phyloP scores from a whole-genome alignment of 2,888 invertebrate species.

The Stenolophus ochropezus region DNA sequence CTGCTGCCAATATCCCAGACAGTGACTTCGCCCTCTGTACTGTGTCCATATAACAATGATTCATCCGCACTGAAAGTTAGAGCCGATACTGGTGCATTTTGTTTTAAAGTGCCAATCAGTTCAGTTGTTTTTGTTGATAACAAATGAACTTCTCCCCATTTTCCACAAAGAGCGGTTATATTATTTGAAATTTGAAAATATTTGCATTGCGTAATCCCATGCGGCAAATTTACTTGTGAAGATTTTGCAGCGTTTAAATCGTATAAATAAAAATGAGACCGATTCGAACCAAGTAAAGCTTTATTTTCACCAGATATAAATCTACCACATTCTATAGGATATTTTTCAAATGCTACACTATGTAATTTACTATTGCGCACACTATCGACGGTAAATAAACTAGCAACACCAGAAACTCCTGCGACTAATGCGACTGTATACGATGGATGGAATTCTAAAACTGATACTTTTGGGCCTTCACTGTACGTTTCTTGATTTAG shows the following conservation, averaged over 20 bases:
- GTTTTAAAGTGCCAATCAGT: slow-evolving; percentile 83
- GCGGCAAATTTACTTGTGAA: slow-evolving; percentile 78
- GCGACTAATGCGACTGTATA: slow-evolving; percentile 89
- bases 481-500: slow-evolving; percentile 81
- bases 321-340: slow-evolving; percentile 83
- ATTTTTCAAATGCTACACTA: slow-evolving; percentile 83
- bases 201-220: slow-evolving; percentile 76
- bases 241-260: slow-evolving; percentile 87
- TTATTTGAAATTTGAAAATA: slow-evolving; percentile 87
- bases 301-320: slow-evolving; percentile 86
- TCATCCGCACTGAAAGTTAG: slow-evolving; percentile 84
- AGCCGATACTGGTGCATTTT: slow-evolving; percentile 82
- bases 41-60: slow-evolving; percentile 82
- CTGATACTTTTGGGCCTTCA: slow-evolving; percentile 82
- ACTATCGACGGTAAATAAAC: slow-evolving; percentile 90
- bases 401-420: slow-evolving; percentile 82
- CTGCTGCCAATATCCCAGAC: slow-evolving; percentile 86
- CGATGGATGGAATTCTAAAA: slow-evolving; percentile 90
- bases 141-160: slow-evolving; percentile 87
- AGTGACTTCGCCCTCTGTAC: slow-evolving; percentile 84
- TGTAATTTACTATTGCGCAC: slow-evolving; percentile 88
- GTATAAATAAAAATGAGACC: slow-evolving; percentile 82
- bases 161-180: slow-evolving; percentile 84
- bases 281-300: slow-evolving; percentile 83
- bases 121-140: slow-evolving; percentile 86